These are phyloP conservation scores for Eulemur rufifrons DNA, from an alignment of 2,113 vertebrate genomes.

Conservation along the genomic window DNA sequence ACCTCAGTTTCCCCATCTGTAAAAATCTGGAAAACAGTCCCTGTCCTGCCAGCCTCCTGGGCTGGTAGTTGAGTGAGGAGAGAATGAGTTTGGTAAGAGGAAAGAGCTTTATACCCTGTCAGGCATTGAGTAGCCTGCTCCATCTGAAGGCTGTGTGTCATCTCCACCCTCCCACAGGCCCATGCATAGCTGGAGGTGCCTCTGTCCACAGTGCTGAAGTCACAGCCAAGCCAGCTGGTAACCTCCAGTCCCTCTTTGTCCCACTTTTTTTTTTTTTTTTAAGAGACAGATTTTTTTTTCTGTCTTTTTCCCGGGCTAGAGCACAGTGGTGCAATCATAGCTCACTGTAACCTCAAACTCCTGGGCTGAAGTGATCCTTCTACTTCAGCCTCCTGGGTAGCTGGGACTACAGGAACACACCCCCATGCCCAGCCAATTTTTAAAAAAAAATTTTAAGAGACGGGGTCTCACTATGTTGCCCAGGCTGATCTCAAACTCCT, in stretches of 20 bases:
- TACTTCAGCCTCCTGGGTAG: too few relatives aligned
- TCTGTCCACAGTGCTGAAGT: conserved; percentile 79
- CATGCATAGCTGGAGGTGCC: not conserved
- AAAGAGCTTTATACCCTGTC: not conserved
- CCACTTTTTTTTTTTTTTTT: too few relatives aligned
- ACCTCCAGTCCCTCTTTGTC: not conserved
- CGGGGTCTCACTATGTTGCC: too few relatives aligned
- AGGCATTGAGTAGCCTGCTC: not conserved
- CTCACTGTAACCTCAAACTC: too few relatives aligned
- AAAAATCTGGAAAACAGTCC: conserved; percentile 3
- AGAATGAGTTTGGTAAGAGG: not conserved
- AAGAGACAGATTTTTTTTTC: too few relatives aligned
- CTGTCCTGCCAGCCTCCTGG: not conserved
- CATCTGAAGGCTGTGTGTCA: not conserved
- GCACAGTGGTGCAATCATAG: too few relatives aligned
- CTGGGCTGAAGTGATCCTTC: too few relatives aligned
- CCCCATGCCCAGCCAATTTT: too few relatives aligned
- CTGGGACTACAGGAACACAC: too few relatives aligned
- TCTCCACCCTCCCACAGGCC: not conserved
- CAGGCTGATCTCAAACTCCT: too few relatives aligned
- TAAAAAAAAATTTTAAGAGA: too few relatives aligned
- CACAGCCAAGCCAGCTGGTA: not conserved
- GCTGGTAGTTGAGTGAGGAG: not conserved
- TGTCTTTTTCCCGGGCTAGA: too few relatives aligned
- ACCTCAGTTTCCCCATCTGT: conserved; percentile 38